Conservation (phyloP, 2,888 invertebrate genomes). For the Orchesellides sinensis region DNA sequence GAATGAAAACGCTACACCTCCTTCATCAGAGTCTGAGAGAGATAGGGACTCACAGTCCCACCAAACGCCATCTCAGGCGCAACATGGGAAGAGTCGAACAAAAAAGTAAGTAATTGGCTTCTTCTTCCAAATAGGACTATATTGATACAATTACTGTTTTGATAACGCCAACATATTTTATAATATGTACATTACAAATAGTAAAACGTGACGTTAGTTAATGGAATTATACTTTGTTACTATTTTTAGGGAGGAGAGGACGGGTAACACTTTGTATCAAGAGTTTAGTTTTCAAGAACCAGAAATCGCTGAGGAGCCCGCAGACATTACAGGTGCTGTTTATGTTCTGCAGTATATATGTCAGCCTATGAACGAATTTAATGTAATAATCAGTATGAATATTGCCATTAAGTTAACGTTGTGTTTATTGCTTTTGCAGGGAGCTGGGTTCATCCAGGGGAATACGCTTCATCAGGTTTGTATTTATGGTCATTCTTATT, state of each 20-base stretch:
- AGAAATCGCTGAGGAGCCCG: slow-evolving; percentile 88
- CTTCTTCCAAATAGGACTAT: too few relatives aligned
- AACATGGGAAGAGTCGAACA: slow-evolving; percentile 72
- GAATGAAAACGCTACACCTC: slow-evolving; percentile 11
- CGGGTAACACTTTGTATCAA: slow-evolving; percentile 93
- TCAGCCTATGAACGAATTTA: background rate
- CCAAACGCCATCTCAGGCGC: slow-evolving; percentile 47
- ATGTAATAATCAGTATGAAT: background rate
- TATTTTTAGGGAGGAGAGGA: slow-evolving; percentile 86
- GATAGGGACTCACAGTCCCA: slow-evolving; percentile 13
- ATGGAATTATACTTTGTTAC: background rate
- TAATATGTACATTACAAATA: too few relatives aligned
- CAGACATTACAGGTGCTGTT: slow-evolving; percentile 90
- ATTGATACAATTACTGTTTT: too few relatives aligned
- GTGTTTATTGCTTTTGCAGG: slow-evolving; percentile 80
- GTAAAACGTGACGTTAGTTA: background rate
- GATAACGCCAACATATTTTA: too few relatives aligned
- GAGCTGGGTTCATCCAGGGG: slow-evolving; percentile 98
- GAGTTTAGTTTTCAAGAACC: slow-evolving; percentile 95
- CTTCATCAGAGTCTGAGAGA: slow-evolving; percentile 13
- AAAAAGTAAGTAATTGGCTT: slow-evolving; percentile 67
- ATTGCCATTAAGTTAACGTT: background rate
- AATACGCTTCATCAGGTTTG: slow-evolving; percentile 98
- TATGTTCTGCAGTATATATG: background rate
- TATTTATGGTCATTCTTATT: background rate